Conservation (phyloP, 2,888 invertebrate genomes). For the Villa cingulata region DNA sequence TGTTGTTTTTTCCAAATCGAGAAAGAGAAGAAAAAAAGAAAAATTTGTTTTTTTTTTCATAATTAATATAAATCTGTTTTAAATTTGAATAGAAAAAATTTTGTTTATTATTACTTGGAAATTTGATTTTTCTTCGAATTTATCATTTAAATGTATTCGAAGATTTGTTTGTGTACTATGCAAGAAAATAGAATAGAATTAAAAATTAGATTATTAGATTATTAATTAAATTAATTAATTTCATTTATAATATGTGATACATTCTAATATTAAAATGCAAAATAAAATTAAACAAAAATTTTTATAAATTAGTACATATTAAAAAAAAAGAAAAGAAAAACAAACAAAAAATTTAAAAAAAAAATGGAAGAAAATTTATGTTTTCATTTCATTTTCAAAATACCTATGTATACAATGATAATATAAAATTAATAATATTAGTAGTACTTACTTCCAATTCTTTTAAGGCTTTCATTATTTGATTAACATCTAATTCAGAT, state of each 20-base stretch:
- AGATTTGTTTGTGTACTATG: not conserved
- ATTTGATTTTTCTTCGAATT: not conserved
- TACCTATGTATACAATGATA: no score
- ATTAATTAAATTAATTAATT: no score
- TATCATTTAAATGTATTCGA: not conserved
- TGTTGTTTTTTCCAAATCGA: no score
- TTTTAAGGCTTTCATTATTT: slow-evolving; percentile 38
- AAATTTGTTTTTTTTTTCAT: not conserved
- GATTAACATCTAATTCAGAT: slow-evolving; percentile 32
- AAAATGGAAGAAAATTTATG: not conserved
- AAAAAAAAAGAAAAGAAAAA: no score
- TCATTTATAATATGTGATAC: no score
- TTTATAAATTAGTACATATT: no score
- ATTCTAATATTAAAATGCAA: no score
- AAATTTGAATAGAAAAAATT: no score
- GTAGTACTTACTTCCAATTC: slow-evolving; percentile 31
- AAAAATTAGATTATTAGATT: not conserved
- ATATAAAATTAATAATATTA: no score
- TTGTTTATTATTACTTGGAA: not conserved
- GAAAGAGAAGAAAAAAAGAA: not conserved
- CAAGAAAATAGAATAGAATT: no score
- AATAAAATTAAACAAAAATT: no score
- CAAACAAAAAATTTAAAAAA: not conserved
- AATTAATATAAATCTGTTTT: not conserved
- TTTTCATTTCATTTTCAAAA: not conserved